phyloP scores from a whole-genome alignment of 2,888 invertebrate genomes.

The Octodonta nipae region DNA sequence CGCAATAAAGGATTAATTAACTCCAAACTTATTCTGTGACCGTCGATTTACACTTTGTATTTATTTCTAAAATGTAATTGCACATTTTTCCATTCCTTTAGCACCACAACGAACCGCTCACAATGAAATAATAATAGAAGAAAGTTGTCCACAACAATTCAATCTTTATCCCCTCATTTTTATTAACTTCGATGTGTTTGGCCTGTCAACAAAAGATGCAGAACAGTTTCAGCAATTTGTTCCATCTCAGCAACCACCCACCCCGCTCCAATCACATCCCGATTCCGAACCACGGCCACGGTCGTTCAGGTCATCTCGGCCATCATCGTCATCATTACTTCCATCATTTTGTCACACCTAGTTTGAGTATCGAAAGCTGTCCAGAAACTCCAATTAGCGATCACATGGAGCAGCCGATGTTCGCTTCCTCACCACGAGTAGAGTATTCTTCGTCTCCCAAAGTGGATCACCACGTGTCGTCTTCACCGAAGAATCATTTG shows the following conservation, averaged over 20 bases:
- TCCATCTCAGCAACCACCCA: conserved; percentile 30
- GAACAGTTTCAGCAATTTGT: conserved; percentile 32
- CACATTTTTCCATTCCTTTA: too few species aligned
- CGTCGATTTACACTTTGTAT: too few species aligned
- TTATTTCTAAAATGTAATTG: too few species aligned
- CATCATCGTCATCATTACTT: conserved; percentile 22
- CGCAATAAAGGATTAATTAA: too few species aligned
- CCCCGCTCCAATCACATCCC: conserved; percentile 19
- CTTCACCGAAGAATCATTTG: conserved; percentile 18
- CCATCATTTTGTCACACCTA: conserved; percentile 14
- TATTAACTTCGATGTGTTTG: too few species aligned
- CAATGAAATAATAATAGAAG: too few species aligned
- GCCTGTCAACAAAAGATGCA: conserved; percentile 27
- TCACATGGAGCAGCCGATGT: conserved; percentile 7
- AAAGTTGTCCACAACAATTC: too few species aligned
- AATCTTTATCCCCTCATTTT: too few species aligned
- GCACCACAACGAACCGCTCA: too few species aligned
- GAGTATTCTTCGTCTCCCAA: conserved; percentile 4
- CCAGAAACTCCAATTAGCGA: conserved; percentile 25
- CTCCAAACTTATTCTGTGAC: too few species aligned
- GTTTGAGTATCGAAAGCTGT: conserved; percentile 23
- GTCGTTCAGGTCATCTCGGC: conserved; percentile 16
- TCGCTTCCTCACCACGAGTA: conserved; percentile 5
- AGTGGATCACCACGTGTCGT: neutral
- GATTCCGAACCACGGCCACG: conserved; percentile 20